Base-by-base conservation (phyloP, 23 tunicate species). In the Halocynthia roretzi region DNA sequence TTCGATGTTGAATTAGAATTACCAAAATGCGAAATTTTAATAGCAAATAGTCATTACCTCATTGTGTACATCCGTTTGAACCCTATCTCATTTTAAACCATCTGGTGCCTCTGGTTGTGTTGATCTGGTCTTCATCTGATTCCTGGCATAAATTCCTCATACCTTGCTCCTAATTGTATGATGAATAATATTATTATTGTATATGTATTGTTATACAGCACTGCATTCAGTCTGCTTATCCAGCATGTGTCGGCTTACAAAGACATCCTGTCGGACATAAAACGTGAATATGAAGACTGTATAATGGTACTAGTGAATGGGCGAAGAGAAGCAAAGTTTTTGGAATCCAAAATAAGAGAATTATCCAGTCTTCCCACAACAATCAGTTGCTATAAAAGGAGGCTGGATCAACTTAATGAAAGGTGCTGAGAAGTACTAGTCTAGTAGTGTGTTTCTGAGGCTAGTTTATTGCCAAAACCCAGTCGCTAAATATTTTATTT, bases 271-370 rank as follows among this genome's bases (percentile, higher is more conserved):
- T 77, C 92, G 0, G 98, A 92, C 76, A 86, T 86, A 9, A 92
- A 92, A 67, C 71, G 92, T 48, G 98, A 92, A 53, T 82, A 92
- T 82, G 98, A 92, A 49, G 92, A 78, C 11, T 85, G 98, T 76
- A 92, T 92, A 17, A 60, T 71, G 17, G 80, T 85, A 18, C 50
- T 92, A 2, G 71, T 61, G 17, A 82, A 82, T 53, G 86, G 90
- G 5, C 84, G 82, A 62, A 61, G 80, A 68, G 98, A 92, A 73
- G 56, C 87, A 7, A n/a, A 51, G 7, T 83, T 82, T 82, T 66
- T 92, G 12, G 68, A 71, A 78, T 83, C 55, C 8, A 92, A 86
- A 86, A 78, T 86, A 10, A 82, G 82, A 79, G 56, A 87, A 6
- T 22, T 86, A 22, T 50, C 92, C 8, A 72, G 80, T 67, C 70